Base-by-base conservation (phyloP, 2,797 vertebrate species). In the Myoxocephalus aenaeus region DNA sequence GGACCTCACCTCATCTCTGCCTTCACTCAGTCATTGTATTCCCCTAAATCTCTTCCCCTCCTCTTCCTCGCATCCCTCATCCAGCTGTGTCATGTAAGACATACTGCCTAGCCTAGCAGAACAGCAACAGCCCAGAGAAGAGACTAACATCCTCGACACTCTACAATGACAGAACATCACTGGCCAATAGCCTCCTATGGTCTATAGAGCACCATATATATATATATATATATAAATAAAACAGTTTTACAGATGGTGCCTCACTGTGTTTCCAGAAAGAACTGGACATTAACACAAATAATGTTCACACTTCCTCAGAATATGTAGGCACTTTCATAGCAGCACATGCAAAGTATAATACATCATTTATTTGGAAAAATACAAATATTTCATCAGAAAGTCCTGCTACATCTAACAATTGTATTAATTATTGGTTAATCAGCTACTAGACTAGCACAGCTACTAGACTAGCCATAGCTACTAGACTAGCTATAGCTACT, bases 71-170 rank as follows among this genome's bases (percentile, higher is more conserved):
- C 75, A 79, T 75, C 36, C 58, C 70, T 83, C 65, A 75, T 9
- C 54, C 29, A 27, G 68, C 9, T 6, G 63, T 76, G 73, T 71
- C 79, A 70, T 62, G 54, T 67, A 73, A 86, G 80, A 76, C 65
- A 80, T 59, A 82, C 58, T 62, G 67, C 75, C 64, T 62, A 34
- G 40, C 50, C 70, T 62, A 56, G 70, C 77, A 34, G 65, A 83
- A 68, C 18, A 42, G 80, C 84, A 85, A 73, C 75, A 81, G 58
- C 66, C 70, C 63, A 75, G 62, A 86, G 70, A 85, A 54, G 65
- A 66, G 50, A 75, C 54, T 54, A 76, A 73, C 66, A 74, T 67
- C 42, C 73, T 36, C 6, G 14, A 71, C 62, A 73, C 58, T 48
- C 63, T 54, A 53, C 58, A 79, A 20, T 77, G 86, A 79, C 75